Conservation (phyloP, 2,113 vertebrate genomes). For the Passer domesticus region DNA sequence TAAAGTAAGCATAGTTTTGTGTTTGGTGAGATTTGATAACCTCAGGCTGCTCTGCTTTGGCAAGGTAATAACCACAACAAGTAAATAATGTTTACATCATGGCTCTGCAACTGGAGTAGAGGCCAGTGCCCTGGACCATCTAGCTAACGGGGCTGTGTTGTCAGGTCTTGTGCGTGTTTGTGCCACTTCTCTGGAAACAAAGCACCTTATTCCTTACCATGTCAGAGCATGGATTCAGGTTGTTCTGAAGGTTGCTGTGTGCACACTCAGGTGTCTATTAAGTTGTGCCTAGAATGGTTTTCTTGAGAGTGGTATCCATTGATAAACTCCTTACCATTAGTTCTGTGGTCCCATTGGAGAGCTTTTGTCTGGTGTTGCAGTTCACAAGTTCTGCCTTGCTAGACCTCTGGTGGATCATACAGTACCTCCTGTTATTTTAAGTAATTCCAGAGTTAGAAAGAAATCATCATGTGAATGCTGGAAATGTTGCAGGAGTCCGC, state of each 20-base stretch:
- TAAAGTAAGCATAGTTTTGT: background rate
- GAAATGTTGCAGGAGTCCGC: background rate
- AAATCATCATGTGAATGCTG: background rate
- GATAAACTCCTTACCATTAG: background rate
- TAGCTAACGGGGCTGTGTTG: fast-evolving
- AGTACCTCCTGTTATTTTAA: background rate
- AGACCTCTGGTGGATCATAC: background rate
- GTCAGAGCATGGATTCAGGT: background rate
- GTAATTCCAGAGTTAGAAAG: background rate
- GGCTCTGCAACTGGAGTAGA: background rate
- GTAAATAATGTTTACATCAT: background rate
- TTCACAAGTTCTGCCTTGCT: background rate
- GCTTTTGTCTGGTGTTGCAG: background rate
- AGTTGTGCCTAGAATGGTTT: background rate
- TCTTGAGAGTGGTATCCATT: background rate
- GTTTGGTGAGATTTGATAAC: background rate
- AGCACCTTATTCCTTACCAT: background rate
- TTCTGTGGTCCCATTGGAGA: background rate
- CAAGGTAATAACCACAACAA: background rate
- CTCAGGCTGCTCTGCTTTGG: background rate
- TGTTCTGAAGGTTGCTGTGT: background rate
- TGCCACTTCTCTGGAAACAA: background rate
- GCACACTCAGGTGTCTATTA: background rate
- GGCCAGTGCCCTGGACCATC: background rate
- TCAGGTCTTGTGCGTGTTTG: fast-evolving